Evolutionary conservation across 2,888 invertebrate species (phyloP), one percentile per base, ranked within the genome.

Genomic region (Orthosia cruda): DNA sequence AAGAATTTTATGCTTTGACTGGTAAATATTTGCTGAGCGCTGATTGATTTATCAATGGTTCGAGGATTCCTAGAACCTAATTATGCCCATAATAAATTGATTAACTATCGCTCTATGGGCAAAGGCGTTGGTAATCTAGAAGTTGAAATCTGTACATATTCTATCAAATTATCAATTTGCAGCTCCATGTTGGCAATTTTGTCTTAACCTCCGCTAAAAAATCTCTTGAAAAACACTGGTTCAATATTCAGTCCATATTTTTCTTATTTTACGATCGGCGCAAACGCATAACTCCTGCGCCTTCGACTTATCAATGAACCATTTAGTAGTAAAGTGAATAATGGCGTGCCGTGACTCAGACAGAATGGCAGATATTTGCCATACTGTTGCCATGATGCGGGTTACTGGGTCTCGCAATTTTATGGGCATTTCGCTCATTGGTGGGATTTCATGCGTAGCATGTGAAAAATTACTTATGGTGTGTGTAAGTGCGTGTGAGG

Each of bases 271-370:
- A 69, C 47, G 62, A 84, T 23, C 67, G 70, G 63, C 54, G 69
- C 62, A 52, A 54, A 15, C 81, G 63, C 77, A 81, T 70, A 67
- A 76, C 76, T 76, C 66, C 55, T 55, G 71, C 66, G 52, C 76
- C 50, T 84, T 72, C 58, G 64, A 71, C 75, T 84, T 81, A 88
- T 89, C 83, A 88, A 86, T 88, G 85, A 72, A 80, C 68, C 62
- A 79, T 78, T 81, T 77, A 85, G 76, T 80, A 81, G 75, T 76
- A 81, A 85, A 85, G 78, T 87, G 85, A 83, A 85, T 83, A 86
- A 84, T 79, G 69, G 52, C 70, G 68, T 79, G 69, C 45, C 71
- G 68, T 88, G 89, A 90, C 77, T 89, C 89, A 88, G 79, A 65
- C 58, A 58, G 72, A 84, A 71, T 73, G 57, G 64, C 67, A 65